phyloP scores from a whole-genome alignment of 2,113 vertebrate genomes.

The Triplophysa siluroides region DNA sequence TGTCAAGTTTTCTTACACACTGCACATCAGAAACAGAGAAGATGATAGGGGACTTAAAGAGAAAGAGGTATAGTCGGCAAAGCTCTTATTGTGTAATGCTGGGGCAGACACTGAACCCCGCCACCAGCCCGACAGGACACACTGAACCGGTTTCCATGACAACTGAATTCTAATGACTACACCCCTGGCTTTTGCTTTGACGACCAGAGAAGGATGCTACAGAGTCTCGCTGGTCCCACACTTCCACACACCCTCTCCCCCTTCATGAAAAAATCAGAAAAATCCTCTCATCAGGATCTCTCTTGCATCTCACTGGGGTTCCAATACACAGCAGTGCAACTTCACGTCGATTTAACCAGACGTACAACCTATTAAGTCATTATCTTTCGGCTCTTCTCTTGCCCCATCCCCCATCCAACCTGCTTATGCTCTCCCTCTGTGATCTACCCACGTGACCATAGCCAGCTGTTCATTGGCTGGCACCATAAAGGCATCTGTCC shows the following conservation, averaged over 20 bases:
- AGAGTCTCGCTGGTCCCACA: background rate
- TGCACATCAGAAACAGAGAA: background rate
- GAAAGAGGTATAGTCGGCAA: background rate
- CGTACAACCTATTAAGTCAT: background rate
- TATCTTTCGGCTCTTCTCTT: slow-evolving; percentile 32
- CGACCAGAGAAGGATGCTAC: slow-evolving; percentile 20
- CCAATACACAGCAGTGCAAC: background rate
- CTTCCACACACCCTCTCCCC: background rate
- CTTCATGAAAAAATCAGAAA: background rate
- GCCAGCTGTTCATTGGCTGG: slow-evolving; percentile 48
- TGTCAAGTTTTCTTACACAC: background rate
- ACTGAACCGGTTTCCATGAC: slow-evolving; percentile 45
- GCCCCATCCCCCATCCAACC: slow-evolving; percentile 15
- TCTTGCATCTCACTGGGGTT: background rate
- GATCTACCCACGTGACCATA: slow-evolving; percentile 42
- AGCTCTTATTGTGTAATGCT: slow-evolving; percentile 26
- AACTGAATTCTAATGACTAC: slow-evolving; percentile 51
- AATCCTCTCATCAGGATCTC: background rate
- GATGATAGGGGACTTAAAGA: background rate
- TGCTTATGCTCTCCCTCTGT: slow-evolving; percentile 41
- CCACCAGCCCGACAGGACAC: slow-evolving; percentile 41
- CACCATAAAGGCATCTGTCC: slow-evolving; percentile 34
- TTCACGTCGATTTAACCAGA: slow-evolving; percentile 3
- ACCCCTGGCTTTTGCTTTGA: slow-evolving; percentile 40
- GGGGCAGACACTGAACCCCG: slow-evolving; percentile 34